Percentiles rank a stretch among this genome's conserved stretches.
Evolutionary conservation across 2,113 vertebrate species (phyloP).

Genomic region (Dermatemys mawii): DNA sequence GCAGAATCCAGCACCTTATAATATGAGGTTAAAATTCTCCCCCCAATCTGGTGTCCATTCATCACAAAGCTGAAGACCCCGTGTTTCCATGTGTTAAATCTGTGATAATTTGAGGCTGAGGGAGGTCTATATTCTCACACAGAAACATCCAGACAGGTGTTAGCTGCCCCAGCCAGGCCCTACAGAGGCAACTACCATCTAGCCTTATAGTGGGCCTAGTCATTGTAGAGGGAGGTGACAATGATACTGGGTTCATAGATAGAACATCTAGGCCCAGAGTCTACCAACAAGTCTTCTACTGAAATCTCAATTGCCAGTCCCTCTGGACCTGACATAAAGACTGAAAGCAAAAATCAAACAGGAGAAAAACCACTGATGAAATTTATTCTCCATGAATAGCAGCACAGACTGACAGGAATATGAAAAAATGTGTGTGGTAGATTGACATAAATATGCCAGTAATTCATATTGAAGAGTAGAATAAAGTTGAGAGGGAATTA

Average conservation of each 20-base stretch:
- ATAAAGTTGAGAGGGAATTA: background rate
- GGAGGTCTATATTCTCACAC: background rate
- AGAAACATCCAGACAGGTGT: background rate
- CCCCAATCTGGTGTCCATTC: background rate
- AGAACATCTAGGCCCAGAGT: background rate
- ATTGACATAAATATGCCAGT: background rate
- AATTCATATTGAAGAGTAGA: background rate
- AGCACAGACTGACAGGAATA: background rate
- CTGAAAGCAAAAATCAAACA: background rate
- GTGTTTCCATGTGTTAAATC: background rate
- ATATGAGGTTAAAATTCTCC: background rate
- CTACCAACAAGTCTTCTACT: background rate
- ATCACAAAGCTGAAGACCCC: background rate
- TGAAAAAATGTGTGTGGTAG: rapidly evolving
- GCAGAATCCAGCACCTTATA: background rate
- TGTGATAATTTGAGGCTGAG: background rate
- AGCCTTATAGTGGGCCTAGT: background rate
- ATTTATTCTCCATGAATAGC: background rate
- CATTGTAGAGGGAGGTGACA: background rate
- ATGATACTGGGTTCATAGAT: background rate
- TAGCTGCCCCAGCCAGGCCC: background rate
- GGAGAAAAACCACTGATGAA: background rate
- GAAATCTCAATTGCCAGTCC: background rate
- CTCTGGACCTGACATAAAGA: background rate
- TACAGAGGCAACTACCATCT: background rate